phyloP scores from a whole-genome alignment of 2,113 vertebrate species.

The Elachura formosa region DNA sequence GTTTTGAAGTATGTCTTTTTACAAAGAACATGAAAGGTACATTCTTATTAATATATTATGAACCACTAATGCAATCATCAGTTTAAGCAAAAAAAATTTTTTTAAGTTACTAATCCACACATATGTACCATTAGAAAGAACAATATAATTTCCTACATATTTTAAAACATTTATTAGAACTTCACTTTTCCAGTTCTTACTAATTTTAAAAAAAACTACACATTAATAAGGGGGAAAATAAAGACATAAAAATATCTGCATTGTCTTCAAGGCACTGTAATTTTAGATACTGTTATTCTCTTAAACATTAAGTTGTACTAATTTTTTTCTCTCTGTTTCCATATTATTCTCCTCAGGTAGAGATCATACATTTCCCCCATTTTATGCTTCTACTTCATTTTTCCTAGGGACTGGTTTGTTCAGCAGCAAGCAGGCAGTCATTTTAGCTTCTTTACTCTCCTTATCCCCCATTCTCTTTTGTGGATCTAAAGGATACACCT shows the following conservation, averaged over 20 bases:
- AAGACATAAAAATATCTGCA: background rate
- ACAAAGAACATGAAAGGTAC: background rate
- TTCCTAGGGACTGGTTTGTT: background rate
- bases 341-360: background rate
- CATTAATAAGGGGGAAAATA: background rate
- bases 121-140: background rate
- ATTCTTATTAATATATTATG: background rate
- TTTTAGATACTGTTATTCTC: background rate
- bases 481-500: background rate
- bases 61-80: background rate
- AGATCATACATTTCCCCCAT: background rate
- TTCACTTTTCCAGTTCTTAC: background rate
- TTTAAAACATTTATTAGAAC: background rate
- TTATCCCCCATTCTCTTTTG: background rate
- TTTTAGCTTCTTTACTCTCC: background rate
- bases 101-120: background rate
- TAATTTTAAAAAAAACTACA: background rate
- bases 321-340: background rate
- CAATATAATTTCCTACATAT: background rate
- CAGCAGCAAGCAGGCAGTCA: background rate
- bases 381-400: background rate
- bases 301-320: background rate
- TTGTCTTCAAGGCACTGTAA: background rate
- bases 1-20: background rate
- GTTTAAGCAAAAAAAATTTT: background rate